Conservation (phyloP, 2,888 invertebrate genomes). For the Abscondita cerata region DNA sequence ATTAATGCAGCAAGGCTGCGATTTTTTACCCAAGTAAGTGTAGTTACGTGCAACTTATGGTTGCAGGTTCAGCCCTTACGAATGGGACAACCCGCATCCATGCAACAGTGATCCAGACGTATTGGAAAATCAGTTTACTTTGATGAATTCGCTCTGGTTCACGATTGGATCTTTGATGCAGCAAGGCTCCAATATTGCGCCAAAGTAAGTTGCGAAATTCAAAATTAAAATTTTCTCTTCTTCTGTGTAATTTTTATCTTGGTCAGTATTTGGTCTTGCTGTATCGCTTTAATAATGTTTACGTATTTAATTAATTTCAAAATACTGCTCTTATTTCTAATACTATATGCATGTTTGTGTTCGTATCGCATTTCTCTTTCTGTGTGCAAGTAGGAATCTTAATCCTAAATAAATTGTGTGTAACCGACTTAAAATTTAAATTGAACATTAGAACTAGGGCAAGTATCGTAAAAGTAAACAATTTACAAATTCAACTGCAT, state of each 20-base stretch:
- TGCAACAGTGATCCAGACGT: conserved; percentile 85
- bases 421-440: no score
- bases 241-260: neutral
- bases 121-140: conserved; percentile 89
- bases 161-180: conserved; percentile 92
- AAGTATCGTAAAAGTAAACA: no score
- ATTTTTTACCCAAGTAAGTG: conserved; percentile 91
- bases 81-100: conserved; percentile 90
- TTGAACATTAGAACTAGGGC: no score
- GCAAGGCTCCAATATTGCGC: conserved; percentile 91
- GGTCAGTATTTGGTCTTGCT: conserved; percentile 42
- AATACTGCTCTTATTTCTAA: no score
- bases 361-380: no score
- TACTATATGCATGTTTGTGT: no score
- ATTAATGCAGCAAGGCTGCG: conserved; percentile 95
- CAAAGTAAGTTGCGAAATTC: conserved; percentile 72
- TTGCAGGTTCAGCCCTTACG: conserved; percentile 89
- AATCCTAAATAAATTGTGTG: no score
- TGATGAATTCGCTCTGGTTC: conserved; percentile 94
- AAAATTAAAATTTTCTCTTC: neutral
- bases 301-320: no score
- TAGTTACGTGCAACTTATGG: conserved; percentile 44
- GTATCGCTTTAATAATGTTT: conserved; percentile 32
- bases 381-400: no score
- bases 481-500: no score